These are phyloP conservation scores for Drosophila subquinaria DNA, from an alignment of 2,888 invertebrate genomes.

Conservation along the genomic window DNA sequence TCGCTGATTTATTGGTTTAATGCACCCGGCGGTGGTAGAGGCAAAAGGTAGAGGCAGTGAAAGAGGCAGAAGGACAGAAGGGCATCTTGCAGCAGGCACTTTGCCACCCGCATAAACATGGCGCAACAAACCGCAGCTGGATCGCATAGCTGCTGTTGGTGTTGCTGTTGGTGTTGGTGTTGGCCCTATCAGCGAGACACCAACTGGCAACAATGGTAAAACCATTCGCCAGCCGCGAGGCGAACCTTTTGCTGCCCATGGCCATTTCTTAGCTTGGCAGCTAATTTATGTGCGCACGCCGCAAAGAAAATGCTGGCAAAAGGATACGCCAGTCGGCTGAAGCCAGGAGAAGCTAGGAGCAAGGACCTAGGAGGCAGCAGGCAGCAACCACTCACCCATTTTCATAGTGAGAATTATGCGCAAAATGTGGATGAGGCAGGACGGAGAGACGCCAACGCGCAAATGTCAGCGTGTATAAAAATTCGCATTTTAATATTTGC, in stretches of 20 bases:
- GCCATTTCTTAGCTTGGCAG: conserved; percentile 79
- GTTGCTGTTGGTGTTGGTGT: conserved; percentile 47
- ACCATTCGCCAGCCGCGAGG: conserved; percentile 40
- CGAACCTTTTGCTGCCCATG: conserved; percentile 64
- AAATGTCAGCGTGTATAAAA: conserved; percentile 80
- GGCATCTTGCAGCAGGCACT: conserved; percentile 28
- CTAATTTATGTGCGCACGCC: conserved; percentile 79
- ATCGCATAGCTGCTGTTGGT: conserved; percentile 40
- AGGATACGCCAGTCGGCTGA: conserved; percentile 38
- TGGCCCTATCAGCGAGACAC: conserved; percentile 52
- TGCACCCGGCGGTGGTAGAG: conserved; percentile 59
- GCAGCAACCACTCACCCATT: conserved; percentile 48
- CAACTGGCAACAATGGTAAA: conserved; percentile 55
- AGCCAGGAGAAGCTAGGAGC: neutral
- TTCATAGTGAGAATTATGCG: conserved; percentile 70
- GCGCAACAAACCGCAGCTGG: conserved; percentile 73
- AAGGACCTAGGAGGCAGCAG: neutral
- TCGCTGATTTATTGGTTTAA: conserved; percentile 78
- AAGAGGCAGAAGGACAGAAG: conserved; percentile 19
- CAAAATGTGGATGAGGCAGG: conserved; percentile 3
- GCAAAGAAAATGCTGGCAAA: conserved; percentile 73
- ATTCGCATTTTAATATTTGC: conserved; percentile 82
- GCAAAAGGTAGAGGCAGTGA: conserved; percentile 3
- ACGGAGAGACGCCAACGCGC: conserved; percentile 38
- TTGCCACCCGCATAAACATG: conserved; percentile 75